Evolutionary conservation across 2,113 vertebrate genomes (phyloP).

Genomic region (Oreochromis spilurus): DNA sequence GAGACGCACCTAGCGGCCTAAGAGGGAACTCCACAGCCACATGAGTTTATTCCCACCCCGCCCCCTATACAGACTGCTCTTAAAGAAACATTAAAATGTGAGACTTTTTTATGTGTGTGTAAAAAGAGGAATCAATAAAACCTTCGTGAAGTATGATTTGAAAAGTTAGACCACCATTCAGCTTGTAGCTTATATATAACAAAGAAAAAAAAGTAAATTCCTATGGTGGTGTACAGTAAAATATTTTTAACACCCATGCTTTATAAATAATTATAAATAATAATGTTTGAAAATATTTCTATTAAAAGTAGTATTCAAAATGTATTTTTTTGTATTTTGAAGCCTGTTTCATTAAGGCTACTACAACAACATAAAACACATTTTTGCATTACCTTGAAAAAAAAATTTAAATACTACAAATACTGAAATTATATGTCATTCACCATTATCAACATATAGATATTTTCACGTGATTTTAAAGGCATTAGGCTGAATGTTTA

Average conservation of each 20-base stretch:
- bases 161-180: not conserved
- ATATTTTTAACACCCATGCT: not conserved
- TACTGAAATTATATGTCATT: not conserved
- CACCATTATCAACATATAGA: not conserved
- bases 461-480: not conserved
- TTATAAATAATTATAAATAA: not conserved
- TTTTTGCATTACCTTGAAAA: not conserved
- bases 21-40: conserved; percentile 27
- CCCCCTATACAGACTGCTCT: not conserved
- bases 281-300: not conserved
- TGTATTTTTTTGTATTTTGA: not conserved
- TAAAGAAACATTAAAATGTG: conserved; percentile 27
- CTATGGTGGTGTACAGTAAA: not conserved
- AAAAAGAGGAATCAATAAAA: not conserved
- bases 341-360: not conserved
- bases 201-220: not conserved
- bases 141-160: not conserved
- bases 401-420: not conserved
- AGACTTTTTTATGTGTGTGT: not conserved
- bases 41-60: not conserved
- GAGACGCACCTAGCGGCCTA: conserved; percentile 61
- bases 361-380: not conserved
- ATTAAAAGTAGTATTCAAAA: not conserved
- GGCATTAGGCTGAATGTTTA: not conserved
- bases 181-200: not conserved